phyloP scores from a whole-genome alignment of 2,888 invertebrate species.

The Acrobasis consociella region DNA sequence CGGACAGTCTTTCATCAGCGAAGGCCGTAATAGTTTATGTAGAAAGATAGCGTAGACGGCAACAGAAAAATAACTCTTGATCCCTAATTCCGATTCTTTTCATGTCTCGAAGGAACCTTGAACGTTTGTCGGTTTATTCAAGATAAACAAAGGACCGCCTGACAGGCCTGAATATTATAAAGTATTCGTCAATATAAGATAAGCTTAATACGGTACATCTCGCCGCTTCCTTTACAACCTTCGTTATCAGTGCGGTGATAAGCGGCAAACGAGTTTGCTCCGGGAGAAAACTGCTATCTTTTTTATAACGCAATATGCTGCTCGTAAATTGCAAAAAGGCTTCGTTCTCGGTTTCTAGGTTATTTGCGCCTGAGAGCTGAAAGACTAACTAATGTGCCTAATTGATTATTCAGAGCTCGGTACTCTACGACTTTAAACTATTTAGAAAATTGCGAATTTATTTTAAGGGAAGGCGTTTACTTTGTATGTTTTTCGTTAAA shows the following conservation, averaged over 20 bases:
- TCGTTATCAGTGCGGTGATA: constrained; percentile 32
- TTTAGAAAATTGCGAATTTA: no score
- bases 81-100: constrained; percentile 31
- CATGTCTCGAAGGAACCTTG: constrained; percentile 29
- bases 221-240: constrained; percentile 32
- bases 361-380: constrained; percentile 26
- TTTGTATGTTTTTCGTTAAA: no score
- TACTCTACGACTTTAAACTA: no score
- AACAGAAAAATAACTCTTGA: constrained; percentile 2
- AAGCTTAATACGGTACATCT: constrained; percentile 34
- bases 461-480: no score
- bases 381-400: constrained; percentile 14
- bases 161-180: constrained; percentile 35
- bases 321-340: constrained; percentile 32
- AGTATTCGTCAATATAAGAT: constrained; percentile 36
- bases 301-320: constrained; percentile 38
- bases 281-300: constrained; percentile 34
- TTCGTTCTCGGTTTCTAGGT: constrained; percentile 25
- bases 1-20: neutral
- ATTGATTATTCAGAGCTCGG: constrained; percentile 28
- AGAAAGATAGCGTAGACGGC: neutral
- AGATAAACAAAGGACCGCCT: constrained; percentile 34
- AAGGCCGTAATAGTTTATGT: neutral
- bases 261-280: constrained; percentile 34
- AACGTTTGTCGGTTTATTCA: constrained; percentile 28